phyloP scores from a whole-genome alignment of 2,888 invertebrate genomes.

The Hofmannophila pseudospretella region DNA sequence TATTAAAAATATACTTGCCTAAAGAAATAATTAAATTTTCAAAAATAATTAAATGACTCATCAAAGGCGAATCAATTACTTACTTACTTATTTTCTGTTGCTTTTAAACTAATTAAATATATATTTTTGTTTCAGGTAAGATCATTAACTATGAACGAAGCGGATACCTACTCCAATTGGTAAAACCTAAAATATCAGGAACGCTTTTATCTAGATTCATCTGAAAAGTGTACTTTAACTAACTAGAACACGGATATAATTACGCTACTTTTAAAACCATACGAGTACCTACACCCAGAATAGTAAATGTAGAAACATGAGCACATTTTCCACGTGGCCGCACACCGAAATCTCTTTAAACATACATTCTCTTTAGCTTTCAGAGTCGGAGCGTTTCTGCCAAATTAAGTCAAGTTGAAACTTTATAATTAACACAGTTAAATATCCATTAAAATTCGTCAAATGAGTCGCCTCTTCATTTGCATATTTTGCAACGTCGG shows the following conservation, averaged over 20 bases:
- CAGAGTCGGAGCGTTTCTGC: slow-evolving; percentile 25
- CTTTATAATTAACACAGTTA: slow-evolving; percentile 68
- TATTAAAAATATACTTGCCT: slow-evolving; percentile 25
- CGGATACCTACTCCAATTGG: neutral
- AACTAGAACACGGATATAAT: too few species aligned
- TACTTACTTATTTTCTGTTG: too few species aligned
- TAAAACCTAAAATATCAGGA: too few species aligned
- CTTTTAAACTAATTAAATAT: too few species aligned
- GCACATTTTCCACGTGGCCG: slow-evolving; percentile 22
- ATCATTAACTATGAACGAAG: neutral
- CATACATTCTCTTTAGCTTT: slow-evolving; percentile 30
- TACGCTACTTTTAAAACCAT: too few species aligned
- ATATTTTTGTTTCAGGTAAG: slow-evolving; percentile 1
- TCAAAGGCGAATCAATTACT: neutral
- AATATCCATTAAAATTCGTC: slow-evolving; percentile 71
- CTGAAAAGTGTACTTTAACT: too few species aligned
- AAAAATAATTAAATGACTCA: neutral
- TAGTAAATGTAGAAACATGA: slow-evolving; percentile 4
- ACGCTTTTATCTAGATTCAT: too few species aligned
- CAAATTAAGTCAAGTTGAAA: slow-evolving; percentile 48
- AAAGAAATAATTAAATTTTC: slow-evolving; percentile 10
- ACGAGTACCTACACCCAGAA: too few species aligned
- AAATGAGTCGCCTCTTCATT: slow-evolving; percentile 67
- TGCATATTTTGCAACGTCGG: slow-evolving; percentile 64
- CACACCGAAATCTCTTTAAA: slow-evolving; percentile 35